A percentile compares a stretch with the other conserved stretches of the same genome.
Evolutionary conservation across 2,797 vertebrate genomes (phyloP).

Genomic region (Chloroceryle inda): DNA sequence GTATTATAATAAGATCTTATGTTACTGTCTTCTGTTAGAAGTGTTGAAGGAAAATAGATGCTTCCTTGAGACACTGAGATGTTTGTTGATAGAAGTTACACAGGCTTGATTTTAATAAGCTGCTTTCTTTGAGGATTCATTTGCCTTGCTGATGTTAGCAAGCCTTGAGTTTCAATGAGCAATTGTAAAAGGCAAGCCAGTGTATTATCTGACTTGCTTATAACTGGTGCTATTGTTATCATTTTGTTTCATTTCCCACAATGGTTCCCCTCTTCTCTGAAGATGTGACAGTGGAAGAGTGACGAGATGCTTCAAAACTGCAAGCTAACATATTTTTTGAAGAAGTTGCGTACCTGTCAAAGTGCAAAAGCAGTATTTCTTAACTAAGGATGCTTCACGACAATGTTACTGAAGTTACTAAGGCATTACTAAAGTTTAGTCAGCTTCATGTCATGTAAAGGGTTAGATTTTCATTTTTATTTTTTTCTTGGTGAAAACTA

Average conservation of each 20-base stretch:
- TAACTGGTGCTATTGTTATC: not conserved
- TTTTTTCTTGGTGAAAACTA: not conserved
- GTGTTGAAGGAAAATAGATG: conserved; percentile 36
- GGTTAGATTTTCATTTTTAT: not conserved
- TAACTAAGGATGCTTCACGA: not conserved
- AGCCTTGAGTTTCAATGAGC: not conserved
- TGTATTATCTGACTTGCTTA: not conserved
- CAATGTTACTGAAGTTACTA: not conserved
- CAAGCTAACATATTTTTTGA: not conserved
- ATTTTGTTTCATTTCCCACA: not conserved
- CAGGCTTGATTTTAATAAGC: conserved; percentile 30
- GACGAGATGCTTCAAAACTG: not conserved
- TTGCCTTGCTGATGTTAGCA: conserved; percentile 2
- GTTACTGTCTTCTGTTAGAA: conserved; percentile 48
- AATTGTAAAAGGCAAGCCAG: not conserved
- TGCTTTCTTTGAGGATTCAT: conserved; percentile 32
- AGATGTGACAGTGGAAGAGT: not conserved
- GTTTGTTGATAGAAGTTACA: conserved; percentile 21
- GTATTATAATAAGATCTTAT: conserved; percentile 29
- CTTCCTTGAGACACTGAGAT: not conserved
- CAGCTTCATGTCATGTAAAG: not conserved
- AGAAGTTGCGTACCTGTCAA: not conserved
- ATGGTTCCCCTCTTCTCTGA: not conserved
- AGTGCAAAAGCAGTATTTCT: not conserved
- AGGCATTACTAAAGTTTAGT: not conserved